Evolutionary conservation across 2,113 vertebrate genomes (phyloP).

Genomic region (Falco punctatus): DNA sequence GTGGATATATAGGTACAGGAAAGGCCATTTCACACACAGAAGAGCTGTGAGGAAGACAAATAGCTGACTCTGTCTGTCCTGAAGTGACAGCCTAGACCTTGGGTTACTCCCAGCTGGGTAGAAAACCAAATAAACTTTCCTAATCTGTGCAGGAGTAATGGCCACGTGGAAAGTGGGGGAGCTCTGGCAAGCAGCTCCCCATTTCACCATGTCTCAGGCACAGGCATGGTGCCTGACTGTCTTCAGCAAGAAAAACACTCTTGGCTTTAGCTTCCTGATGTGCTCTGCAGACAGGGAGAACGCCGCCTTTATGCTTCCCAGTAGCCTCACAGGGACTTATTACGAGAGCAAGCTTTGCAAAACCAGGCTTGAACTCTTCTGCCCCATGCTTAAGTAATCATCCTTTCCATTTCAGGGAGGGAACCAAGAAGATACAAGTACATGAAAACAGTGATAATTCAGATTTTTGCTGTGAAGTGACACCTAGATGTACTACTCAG

Average conservation of each 20-base stretch:
- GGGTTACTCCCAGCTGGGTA: neutral
- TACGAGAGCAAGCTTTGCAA: constrained; percentile 21
- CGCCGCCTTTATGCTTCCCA: constrained; percentile 5
- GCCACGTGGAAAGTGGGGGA: neutral
- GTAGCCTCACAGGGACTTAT: neutral
- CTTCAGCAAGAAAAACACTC: neutral
- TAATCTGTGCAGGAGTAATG: neutral
- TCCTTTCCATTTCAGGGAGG: neutral
- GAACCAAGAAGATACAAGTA: neutral
- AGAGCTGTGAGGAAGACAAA: neutral
- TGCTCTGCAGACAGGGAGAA: constrained; percentile 1
- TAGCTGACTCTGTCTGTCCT: neutral
- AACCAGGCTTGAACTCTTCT: constrained; percentile 15
- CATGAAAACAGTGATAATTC: neutral
- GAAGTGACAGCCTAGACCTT: neutral
- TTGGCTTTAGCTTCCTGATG: neutral
- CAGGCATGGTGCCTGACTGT: neutral
- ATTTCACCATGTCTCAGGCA: neutral
- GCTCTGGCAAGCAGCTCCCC: neutral
- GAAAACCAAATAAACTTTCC: neutral
- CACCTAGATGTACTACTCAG: neutral
- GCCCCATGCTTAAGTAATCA: neutral
- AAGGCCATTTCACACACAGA: neutral
- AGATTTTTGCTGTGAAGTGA: neutral
- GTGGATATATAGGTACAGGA: neutral